These are phyloP conservation scores for Regulus satrapa DNA, from an alignment of 2,113 vertebrate species.

Conservation along the genomic window DNA sequence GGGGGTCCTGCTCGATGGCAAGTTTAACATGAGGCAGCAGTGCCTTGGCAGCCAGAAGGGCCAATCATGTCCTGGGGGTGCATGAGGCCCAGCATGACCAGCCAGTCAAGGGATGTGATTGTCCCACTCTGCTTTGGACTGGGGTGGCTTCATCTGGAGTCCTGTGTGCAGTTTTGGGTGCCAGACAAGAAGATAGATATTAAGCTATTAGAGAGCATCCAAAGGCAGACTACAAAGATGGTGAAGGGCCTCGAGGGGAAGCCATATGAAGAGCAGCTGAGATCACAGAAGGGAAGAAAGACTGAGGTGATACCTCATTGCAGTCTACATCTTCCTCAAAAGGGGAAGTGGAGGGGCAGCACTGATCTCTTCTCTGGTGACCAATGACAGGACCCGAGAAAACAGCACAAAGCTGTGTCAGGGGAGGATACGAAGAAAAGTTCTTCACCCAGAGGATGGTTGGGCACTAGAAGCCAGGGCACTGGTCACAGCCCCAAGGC, in stretches of 20 bases:
- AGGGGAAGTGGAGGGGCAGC: background rate
- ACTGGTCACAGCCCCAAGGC: background rate
- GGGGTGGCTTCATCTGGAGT: background rate
- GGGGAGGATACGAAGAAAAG: background rate
- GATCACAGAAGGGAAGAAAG: background rate
- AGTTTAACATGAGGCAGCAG: background rate
- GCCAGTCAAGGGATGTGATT: background rate
- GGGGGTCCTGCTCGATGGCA: background rate
- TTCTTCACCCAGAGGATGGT: background rate
- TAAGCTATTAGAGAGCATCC: background rate
- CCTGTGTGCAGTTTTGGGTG: background rate
- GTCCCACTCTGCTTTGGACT: background rate
- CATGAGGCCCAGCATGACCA: background rate
- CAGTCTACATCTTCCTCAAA: background rate
- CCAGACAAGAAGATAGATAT: background rate
- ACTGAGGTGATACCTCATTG: background rate
- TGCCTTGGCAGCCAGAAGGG: background rate
- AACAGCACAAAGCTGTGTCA: background rate
- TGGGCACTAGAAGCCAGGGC: background rate
- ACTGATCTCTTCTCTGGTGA: background rate
- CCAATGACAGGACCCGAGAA: background rate
- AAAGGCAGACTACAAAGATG: background rate
- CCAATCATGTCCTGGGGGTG: background rate
- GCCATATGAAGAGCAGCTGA: background rate
- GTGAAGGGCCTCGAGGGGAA: background rate